Conservation (phyloP, 2,113 vertebrate genomes). For the Myodes glareolus region DNA sequence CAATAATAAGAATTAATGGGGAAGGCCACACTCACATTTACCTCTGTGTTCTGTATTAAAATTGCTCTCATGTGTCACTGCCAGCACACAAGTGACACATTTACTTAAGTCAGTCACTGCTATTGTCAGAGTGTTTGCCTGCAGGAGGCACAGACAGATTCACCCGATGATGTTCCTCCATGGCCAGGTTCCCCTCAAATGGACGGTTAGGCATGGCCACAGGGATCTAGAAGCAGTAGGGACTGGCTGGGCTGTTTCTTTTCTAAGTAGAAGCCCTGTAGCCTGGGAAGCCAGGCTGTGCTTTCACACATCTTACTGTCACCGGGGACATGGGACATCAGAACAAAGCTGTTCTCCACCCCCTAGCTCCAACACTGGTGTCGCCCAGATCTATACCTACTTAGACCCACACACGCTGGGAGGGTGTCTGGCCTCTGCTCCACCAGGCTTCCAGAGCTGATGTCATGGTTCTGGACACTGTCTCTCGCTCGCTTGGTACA, state of each 20-base stretch:
- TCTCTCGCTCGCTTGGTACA: too few relatives aligned
- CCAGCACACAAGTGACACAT: neutral
- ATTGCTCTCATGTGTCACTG: neutral
- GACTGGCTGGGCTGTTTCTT: neutral
- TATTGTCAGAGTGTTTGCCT: fast-evolving
- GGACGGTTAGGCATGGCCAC: neutral
- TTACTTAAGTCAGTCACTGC: too few relatives aligned
- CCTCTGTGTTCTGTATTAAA: neutral
- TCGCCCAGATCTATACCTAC: neutral
- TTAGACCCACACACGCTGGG: neutral
- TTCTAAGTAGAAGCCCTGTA: neutral
- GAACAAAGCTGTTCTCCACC: neutral
- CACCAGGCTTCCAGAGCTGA: neutral
- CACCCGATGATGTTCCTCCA: too few relatives aligned
- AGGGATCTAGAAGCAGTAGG: neutral
- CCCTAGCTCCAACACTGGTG: neutral
- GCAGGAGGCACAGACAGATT: too few relatives aligned
- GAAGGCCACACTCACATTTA: neutral
- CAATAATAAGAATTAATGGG: neutral
- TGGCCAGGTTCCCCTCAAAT: neutral
- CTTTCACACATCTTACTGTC: fast-evolving
- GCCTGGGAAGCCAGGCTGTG: neutral
- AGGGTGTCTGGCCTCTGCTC: neutral
- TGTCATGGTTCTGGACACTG: fast-evolving
- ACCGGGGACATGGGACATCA: neutral